These are phyloP conservation scores for Hydrozoanthus gracilis DNA, from an alignment of 92 coral and sea anemone genomes.

Conservation along the genomic window DNA sequence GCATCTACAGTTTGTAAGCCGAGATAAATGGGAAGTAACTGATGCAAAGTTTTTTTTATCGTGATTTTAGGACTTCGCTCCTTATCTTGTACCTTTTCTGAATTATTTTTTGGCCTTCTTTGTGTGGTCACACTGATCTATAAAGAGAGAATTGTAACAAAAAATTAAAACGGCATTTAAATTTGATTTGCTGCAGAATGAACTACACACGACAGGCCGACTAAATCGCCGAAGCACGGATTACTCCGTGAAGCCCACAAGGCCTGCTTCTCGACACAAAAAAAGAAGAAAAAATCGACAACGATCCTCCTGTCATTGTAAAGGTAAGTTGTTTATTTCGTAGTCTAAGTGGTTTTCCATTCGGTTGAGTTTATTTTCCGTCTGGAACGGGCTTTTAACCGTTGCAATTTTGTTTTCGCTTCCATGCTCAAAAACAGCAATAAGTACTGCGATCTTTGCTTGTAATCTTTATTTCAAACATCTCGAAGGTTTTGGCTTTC, in stretches of 20 bases:
- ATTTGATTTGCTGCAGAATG: constrained; percentile 42
- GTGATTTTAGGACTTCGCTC: constrained; percentile 7
- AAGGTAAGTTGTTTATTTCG: constrained; percentile 43
- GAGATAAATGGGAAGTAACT: constrained; percentile 25
- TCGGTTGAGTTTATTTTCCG: background rate
- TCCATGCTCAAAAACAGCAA: background rate
- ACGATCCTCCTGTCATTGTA: constrained; percentile 5
- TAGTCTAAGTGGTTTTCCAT: constrained; percentile 4
- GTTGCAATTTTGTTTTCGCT: constrained; percentile 31
- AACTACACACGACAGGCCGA: constrained; percentile 36
- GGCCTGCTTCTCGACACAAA: constrained; percentile 40
- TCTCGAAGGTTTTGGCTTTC: constrained; percentile 10
- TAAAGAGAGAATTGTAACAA: constrained; percentile 10
- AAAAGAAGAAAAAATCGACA: constrained; percentile 41
- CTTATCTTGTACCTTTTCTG: constrained; percentile 2
- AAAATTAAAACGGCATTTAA: constrained; percentile 31
- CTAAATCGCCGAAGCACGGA: constrained; percentile 53
- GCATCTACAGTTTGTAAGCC: constrained; percentile 9
- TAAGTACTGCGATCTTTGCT: background rate
- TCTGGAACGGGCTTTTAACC: constrained; percentile 14
- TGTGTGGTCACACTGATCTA: constrained; percentile 31
- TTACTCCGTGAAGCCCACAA: constrained; percentile 52
- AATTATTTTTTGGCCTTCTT: constrained; percentile 11
- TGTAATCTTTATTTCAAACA: constrained; percentile 14
- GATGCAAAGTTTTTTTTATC: constrained; percentile 20